A percentile compares a stretch with the other conserved stretches of the same genome.
Conservation (phyloP, 1,140 invertebrate species). For the Drosophila lowei region DNA sequence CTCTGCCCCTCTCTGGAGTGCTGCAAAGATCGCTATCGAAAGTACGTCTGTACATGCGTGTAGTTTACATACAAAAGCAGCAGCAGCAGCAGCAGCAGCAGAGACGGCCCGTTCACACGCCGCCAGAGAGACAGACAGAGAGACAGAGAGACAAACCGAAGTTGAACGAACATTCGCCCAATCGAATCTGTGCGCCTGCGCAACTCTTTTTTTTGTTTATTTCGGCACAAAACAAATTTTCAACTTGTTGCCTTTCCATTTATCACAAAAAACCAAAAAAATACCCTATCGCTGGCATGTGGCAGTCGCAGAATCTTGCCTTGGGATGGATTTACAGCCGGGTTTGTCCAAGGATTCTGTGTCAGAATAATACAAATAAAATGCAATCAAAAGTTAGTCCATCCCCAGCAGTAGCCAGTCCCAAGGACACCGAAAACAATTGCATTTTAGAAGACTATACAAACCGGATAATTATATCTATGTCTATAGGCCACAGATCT, state of each 20-base stretch:
- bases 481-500: too few relatives aligned
- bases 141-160: constrained; percentile 2
- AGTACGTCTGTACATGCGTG: constrained; percentile 79
- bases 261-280: background rate
- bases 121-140: constrained; percentile 19
- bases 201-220: constrained; percentile 27
- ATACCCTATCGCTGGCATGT: constrained; percentile 29
- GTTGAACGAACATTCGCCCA: constrained; percentile 38
- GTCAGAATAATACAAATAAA: too few relatives aligned
- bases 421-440: too few relatives aligned
- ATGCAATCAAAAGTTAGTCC: too few relatives aligned
- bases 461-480: too few relatives aligned
- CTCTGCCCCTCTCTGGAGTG: background rate
- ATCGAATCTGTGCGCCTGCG: constrained; percentile 40
- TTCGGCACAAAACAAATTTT: constrained; percentile 47
- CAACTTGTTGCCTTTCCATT: constrained; percentile 46
- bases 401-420: too few relatives aligned
- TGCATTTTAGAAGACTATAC: too few relatives aligned
- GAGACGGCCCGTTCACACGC: constrained; percentile 65
- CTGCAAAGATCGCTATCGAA: constrained; percentile 73
- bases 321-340: too few relatives aligned
- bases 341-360: too few relatives aligned
- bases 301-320: too few relatives aligned
- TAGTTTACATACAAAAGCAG: constrained; percentile 71
- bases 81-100: background rate